These are phyloP conservation scores for Sesia apiformis DNA, from an alignment of 2,888 invertebrate genomes.

Conservation along the genomic window DNA sequence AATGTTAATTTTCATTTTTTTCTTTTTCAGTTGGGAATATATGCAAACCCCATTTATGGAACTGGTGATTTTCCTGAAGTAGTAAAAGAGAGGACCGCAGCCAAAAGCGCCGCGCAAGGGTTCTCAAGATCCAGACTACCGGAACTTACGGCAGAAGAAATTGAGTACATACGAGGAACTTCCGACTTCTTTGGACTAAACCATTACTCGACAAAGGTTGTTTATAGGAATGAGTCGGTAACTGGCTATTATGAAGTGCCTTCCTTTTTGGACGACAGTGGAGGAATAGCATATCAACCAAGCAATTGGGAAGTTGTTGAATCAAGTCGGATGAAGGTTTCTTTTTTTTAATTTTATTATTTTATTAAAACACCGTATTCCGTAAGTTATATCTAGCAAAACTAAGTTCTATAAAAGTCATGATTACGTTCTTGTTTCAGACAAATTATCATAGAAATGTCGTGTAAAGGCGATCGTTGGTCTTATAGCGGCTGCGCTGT, in stretches of 20 bases:
- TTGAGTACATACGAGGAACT: constrained; percentile 29
- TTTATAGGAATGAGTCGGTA: constrained; percentile 27
- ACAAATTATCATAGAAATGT: neutral
- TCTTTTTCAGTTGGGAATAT: constrained; percentile 24
- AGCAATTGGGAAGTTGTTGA: constrained; percentile 18
- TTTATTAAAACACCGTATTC: no score
- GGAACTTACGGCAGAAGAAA: constrained; percentile 47
- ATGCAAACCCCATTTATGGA: constrained; percentile 34
- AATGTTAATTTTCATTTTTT: no score
- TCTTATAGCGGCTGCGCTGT: no score
- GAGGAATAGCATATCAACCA: constrained; percentile 11
- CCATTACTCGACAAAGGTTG: constrained; percentile 70
- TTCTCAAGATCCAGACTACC: constrained; percentile 49
- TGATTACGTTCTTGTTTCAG: neutral
- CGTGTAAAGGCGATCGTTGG: no score
- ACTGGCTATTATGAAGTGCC: constrained; percentile 16
- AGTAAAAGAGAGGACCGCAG: constrained; percentile 39
- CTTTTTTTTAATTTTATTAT: neutral
- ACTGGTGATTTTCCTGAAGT: constrained; percentile 50
- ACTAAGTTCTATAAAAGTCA: no score
- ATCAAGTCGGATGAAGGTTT: constrained; percentile 6
- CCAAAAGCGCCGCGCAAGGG: constrained; percentile 49
- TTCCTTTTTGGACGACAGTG: constrained; percentile 22
- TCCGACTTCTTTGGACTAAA: constrained; percentile 69
- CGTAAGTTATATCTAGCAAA: no score